Conservation (phyloP, 2,888 invertebrate genomes). For the Phasia obesa region DNA sequence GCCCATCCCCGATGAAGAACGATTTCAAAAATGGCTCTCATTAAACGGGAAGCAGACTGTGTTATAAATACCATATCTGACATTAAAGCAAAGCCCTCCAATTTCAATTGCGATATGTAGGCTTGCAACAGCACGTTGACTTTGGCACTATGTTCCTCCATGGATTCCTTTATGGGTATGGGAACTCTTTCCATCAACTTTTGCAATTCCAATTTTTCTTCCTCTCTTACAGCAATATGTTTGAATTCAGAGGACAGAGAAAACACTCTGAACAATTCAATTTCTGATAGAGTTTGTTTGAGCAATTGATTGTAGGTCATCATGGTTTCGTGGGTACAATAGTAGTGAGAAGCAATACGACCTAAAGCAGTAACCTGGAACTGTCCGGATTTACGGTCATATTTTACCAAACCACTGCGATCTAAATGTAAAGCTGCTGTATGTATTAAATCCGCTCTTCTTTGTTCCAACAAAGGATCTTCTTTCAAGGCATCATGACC, state of each 20-base stretch:
- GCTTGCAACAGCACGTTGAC: conserved; percentile 97
- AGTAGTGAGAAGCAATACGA: conserved; percentile 98
- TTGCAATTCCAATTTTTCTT: conserved; percentile 97
- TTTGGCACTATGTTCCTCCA: conserved; percentile 97
- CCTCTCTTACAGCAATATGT: conserved; percentile 95
- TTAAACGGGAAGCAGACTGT: conserved; percentile 96
- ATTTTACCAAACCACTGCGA: conserved; percentile 96
- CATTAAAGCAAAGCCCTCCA: conserved; percentile 99
- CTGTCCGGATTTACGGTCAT: conserved; percentile 96
- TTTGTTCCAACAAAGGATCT: conserved; percentile 93
- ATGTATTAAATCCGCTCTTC: conserved; percentile 96
- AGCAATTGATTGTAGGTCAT: conserved; percentile 97
- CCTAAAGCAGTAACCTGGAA: conserved; percentile 96
- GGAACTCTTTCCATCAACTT: conserved; percentile 96
- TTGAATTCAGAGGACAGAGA: conserved; percentile 98
- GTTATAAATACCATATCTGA: conserved; percentile 99
- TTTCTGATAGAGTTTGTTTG: conserved; percentile 98
- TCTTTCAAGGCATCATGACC: conserved; percentile 89
- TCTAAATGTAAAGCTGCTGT: conserved; percentile 96
- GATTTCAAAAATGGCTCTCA: conserved; percentile 98
- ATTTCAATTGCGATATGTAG: conserved; percentile 98
- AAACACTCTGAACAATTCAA: conserved; percentile 98
- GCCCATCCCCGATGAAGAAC: conserved; percentile 97
- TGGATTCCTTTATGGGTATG: conserved; percentile 99
- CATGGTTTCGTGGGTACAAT: conserved; percentile 98